phyloP scores from a whole-genome alignment of 2,888 invertebrate species.

The Aleiodes alternator region DNA sequence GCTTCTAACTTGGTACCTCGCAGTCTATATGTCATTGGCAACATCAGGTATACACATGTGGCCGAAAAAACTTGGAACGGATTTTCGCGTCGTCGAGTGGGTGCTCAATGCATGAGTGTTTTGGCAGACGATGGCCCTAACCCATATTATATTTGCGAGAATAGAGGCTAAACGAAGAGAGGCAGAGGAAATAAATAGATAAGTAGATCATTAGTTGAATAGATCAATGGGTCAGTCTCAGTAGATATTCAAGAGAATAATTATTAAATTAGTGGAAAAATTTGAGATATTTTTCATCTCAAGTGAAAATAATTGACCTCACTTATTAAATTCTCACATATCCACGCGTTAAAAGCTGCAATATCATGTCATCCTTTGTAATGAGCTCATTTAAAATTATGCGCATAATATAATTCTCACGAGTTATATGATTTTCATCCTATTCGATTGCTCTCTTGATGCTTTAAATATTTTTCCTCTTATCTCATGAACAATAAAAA shows the following conservation, averaged over 20 bases:
- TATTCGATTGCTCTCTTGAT: background rate
- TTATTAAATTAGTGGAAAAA: background rate
- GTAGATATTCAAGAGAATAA: background rate
- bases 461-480: background rate
- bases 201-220: constrained; percentile 49
- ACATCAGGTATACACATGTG: constrained; percentile 21
- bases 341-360: constrained; percentile 70
- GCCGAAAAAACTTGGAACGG: constrained; percentile 47
- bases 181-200: constrained; percentile 50
- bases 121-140: constrained; percentile 72
- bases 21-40: constrained; percentile 31
- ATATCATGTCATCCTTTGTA: constrained; percentile 65
- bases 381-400: constrained; percentile 35
- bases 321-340: constrained; percentile 64
- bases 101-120: constrained; percentile 57
- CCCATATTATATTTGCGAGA: constrained; percentile 70
- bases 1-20: constrained; percentile 33
- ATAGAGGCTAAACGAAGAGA: constrained; percentile 59
- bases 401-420: background rate
- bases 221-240: constrained; percentile 45
- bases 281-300: background rate
- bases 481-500: background rate
- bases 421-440: constrained; percentile 1
- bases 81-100: constrained; percentile 56
- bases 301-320: constrained; percentile 53